These are phyloP conservation scores for Lymantria dispar DNA, from an alignment of 2,888 invertebrate species.

Conservation along the genomic window DNA sequence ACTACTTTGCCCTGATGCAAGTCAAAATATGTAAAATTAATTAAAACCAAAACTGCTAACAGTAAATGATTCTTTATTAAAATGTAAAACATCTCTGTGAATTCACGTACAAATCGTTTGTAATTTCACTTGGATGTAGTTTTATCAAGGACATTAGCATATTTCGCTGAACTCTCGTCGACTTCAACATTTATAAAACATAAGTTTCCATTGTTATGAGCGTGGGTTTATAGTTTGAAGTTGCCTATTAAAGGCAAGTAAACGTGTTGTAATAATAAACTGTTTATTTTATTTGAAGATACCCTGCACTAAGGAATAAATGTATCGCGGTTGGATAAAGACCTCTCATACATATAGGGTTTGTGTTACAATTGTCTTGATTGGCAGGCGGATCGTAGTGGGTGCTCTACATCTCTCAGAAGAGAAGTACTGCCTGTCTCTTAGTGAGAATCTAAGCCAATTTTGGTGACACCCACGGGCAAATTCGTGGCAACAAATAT, in stretches of 20 bases:
- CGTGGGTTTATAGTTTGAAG: conserved; percentile 20
- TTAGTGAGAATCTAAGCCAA: too few relatives aligned
- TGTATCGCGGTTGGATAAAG: too few relatives aligned
- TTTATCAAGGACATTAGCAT: conserved; percentile 35
- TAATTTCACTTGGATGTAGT: conserved; percentile 11
- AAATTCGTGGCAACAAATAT: too few relatives aligned
- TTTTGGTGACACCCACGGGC: too few relatives aligned
- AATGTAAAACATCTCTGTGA: background rate
- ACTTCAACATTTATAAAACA: conserved; percentile 32
- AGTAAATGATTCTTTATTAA: background rate
- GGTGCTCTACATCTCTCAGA: too few relatives aligned
- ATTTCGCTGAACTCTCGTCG: conserved; percentile 24
- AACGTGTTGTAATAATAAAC: conserved; percentile 13
- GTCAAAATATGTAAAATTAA: too few relatives aligned
- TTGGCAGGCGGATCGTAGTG: too few relatives aligned
- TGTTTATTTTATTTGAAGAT: background rate
- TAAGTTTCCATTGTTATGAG: conserved; percentile 33
- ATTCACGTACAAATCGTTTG: conserved; percentile 11
- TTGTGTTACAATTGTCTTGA: too few relatives aligned
- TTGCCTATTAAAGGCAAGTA: conserved; percentile 34
- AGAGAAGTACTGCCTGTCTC: too few relatives aligned
- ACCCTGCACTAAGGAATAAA: too few relatives aligned
- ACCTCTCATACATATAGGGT: too few relatives aligned
- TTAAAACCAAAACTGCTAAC: background rate
- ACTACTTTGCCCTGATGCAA: too few relatives aligned